Conservation (phyloP, 2,113 vertebrate species). For the Eleginops maclovinus region DNA sequence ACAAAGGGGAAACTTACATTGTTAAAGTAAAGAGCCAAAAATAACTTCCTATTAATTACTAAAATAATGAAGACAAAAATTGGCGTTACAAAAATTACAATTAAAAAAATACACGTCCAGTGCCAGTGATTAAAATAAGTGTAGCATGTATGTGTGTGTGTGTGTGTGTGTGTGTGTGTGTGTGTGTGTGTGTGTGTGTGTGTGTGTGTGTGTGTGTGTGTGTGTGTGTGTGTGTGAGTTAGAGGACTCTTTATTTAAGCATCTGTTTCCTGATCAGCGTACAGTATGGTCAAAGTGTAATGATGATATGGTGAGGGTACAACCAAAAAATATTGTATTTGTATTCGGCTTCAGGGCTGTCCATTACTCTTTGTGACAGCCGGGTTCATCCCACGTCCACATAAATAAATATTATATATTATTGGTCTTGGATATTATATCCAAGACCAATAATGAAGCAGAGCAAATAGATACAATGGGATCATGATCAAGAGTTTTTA, state of each 20-base stretch:
- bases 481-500: constrained; percentile 16
- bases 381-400: not conserved
- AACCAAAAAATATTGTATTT: constrained; percentile 12
- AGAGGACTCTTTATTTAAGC: not conserved
- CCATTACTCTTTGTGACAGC: constrained; percentile 53
- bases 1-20: too few species aligned
- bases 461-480: not conserved
- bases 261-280: constrained; percentile 30
- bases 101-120: too few species aligned
- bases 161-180: not conserved
- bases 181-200: constrained; percentile 1
- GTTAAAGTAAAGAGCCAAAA: too few species aligned
- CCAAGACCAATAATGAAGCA: constrained; percentile 3
- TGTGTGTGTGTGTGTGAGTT: not conserved
- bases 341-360: constrained; percentile 1
- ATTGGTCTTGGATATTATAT: too few species aligned
- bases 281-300: not conserved
- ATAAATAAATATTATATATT: too few species aligned
- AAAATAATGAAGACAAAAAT: too few species aligned
- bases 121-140: too few species aligned
- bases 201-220: not conserved
- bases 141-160: too few species aligned
- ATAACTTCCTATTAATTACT: too few species aligned
- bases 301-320: constrained; percentile 23
- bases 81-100: too few species aligned